Evolutionary conservation across 1,140 invertebrate species (phyloP), one percentile per base, ranked within the genome.

Genomic region (Zeugodacus cucurbitae): DNA sequence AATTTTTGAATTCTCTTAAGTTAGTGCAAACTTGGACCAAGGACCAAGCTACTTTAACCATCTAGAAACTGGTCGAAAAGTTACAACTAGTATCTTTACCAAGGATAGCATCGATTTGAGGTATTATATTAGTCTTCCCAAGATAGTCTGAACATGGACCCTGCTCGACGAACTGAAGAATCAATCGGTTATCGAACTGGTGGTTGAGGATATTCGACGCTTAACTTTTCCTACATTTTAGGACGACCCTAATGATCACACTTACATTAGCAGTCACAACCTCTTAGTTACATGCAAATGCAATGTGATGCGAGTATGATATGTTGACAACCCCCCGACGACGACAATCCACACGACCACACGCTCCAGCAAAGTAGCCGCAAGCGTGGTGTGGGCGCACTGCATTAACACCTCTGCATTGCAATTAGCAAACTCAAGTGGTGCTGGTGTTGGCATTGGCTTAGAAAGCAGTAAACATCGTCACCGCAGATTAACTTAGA

Each of bases 401-500:
- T 48, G 41, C 74, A 34, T 82, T 82, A 48, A 82, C 74, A 82
- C 74, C 74, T 82, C 58, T 22, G 58, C 26, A 82, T 48, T 48
- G 74, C 74, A 82, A 82, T 82, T 82, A 82, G 74, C 32, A 10
- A 48, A 82, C 22, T 44, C 17, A 48, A 48, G 41, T n/a, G 74
- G 74, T 82, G 48, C 11, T 26, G 64, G 64, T 37, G 64, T 70
- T 29, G 26, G 64, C 6, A 14, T 62, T 54, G 44, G 74, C n/a
- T 41, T 26, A 82, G 32, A 82, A 82, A 29, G 20, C 74, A 48
- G 41, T 22, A 48, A 82, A 82, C 74, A n/a, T 3, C 41, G 34
- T 29, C 10, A 82, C 74, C 74, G 41, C 74, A 82, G 74, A 82
- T 82, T 82, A 82, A 82, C 74, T 48, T n/a, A 82, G 41, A 82